Conservation (phyloP, 2,113 vertebrate genomes). For the Vidua macroura region DNA sequence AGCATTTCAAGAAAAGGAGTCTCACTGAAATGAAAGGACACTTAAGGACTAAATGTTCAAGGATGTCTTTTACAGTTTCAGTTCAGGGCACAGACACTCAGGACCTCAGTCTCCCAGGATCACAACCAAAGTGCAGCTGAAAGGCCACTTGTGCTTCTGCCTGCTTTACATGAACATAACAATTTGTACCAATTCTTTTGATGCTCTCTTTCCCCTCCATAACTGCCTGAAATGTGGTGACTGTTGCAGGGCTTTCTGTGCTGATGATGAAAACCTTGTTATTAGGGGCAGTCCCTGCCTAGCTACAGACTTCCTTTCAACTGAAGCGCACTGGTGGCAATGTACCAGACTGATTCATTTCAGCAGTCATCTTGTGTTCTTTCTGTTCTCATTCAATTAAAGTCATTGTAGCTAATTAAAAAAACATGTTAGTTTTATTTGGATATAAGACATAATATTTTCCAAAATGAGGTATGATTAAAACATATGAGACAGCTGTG, state of each 20-base stretch:
- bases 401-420: constrained; percentile 27
- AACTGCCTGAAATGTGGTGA: neutral
- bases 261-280: neutral
- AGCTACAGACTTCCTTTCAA: neutral
- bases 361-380: neutral
- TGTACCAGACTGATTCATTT: neutral
- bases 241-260: neutral
- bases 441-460: neutral
- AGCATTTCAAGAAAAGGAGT: constrained; percentile 5
- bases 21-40: neutral
- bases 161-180: neutral
- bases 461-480: constrained; percentile 8
- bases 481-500: neutral
- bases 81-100: neutral
- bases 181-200: neutral
- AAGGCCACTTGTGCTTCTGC: neutral
- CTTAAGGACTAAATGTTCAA: neutral
- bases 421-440: neutral
- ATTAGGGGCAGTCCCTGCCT: neutral
- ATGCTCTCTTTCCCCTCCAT: neutral
- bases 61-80: neutral
- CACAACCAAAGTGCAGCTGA: neutral
- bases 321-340: neutral
- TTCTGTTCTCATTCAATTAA: constrained; percentile 11
- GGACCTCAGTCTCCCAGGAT: neutral